Percentiles rank a stretch among this genome's conserved stretches.
Evolutionary conservation across 2,113 vertebrate species (phyloP).

Genomic region (Australoheros scitulus): DNA sequence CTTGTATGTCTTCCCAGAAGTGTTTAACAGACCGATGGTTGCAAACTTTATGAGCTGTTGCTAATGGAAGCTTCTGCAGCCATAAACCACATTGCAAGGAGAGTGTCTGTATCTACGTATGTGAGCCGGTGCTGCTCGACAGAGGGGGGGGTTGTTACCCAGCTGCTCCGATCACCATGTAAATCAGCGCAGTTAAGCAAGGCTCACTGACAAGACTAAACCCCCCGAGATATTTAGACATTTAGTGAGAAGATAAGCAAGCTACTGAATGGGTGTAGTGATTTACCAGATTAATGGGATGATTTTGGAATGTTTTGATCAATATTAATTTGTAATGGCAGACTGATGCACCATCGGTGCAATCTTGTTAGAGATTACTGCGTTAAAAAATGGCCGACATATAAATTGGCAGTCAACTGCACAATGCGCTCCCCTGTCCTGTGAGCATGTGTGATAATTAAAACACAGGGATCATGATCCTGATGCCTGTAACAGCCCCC

Average conservation of each 20-base stretch:
- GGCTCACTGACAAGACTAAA: constrained; percentile 63
- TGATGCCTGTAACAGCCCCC: constrained; percentile 3
- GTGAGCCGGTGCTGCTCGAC: constrained; percentile 21
- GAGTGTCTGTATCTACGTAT: constrained; percentile 28
- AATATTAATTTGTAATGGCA: neutral
- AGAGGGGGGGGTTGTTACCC: constrained; percentile 44
- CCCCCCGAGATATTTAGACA: constrained; percentile 49
- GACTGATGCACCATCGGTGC: neutral
- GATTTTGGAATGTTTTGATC: neutral
- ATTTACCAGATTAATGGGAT: neutral
- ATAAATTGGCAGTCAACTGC: neutral
- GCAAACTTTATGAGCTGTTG: constrained; percentile 71
- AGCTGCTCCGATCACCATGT: constrained; percentile 59
- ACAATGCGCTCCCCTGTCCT: neutral
- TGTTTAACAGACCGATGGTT: constrained; percentile 66
- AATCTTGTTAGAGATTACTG: neutral
- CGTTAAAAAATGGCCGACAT: neutral
- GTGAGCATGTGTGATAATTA: neutral
- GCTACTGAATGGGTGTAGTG: neutral
- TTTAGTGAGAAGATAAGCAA: constrained; percentile 13
- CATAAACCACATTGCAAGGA: constrained; percentile 60
- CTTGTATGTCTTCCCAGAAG: constrained; percentile 29
- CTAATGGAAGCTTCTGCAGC: constrained; percentile 71
- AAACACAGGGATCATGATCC: neutral
- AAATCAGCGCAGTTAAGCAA: constrained; percentile 68